These are phyloP conservation scores for Pocota personata DNA, from an alignment of 2,888 invertebrate species.

Conservation along the genomic window DNA sequence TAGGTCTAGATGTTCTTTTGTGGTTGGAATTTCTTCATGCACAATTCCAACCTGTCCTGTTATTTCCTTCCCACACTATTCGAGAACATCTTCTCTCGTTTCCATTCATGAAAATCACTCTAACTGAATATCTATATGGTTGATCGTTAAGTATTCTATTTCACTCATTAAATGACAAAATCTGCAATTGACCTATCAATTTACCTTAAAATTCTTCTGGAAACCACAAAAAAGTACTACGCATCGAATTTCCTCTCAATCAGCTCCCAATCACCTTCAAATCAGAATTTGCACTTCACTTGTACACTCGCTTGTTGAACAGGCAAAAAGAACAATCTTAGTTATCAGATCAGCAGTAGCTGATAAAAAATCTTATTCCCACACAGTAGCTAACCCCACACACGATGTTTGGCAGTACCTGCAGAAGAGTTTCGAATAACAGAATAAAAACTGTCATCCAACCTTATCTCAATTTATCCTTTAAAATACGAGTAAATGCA, in stretches of 20 bases:
- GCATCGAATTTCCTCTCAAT: slow-evolving; percentile 67
- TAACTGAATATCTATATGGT: slow-evolving; percentile 25
- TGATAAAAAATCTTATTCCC: slow-evolving; percentile 59
- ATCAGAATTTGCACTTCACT: background rate
- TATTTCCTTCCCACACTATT: background rate
- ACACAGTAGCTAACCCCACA: slow-evolving; percentile 28
- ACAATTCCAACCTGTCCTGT: too few relatives aligned
- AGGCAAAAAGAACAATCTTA: slow-evolving; percentile 42
- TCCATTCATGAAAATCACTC: background rate
- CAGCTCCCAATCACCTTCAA: slow-evolving; percentile 12
- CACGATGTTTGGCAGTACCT: slow-evolving; percentile 20
- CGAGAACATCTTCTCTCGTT: background rate
- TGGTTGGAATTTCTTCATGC: too few relatives aligned
- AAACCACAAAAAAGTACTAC: slow-evolving; percentile 60
- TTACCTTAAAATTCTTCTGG: slow-evolving; percentile 15
- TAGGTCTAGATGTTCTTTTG: too few relatives aligned
- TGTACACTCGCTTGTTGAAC: background rate
- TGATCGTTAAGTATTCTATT: slow-evolving; percentile 36
- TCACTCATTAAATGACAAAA: slow-evolving; percentile 34
- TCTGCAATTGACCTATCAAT: slow-evolving; percentile 61
- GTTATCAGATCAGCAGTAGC: slow-evolving; percentile 41
- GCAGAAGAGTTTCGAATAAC: slow-evolving; percentile 50
- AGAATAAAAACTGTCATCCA: slow-evolving; percentile 34
- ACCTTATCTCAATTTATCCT: slow-evolving; percentile 52
- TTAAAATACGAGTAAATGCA: slow-evolving; percentile 16